These are phyloP conservation scores for Mungos mungo DNA, from an alignment of 2,113 vertebrate species.

Conservation along the genomic window DNA sequence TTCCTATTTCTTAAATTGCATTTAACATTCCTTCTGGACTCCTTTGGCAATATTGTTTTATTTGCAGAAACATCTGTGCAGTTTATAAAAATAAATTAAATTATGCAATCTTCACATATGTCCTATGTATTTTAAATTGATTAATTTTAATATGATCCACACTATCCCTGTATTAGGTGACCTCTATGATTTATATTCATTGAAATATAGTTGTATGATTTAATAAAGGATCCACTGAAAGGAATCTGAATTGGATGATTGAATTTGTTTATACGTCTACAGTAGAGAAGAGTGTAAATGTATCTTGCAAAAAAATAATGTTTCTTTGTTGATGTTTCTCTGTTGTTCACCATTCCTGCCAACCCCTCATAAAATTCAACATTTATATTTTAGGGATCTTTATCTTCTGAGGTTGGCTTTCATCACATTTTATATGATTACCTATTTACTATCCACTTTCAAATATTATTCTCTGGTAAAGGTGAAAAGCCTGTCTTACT, in stretches of 20 bases:
- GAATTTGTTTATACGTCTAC: slow-evolving; percentile 36
- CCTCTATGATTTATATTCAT: slow-evolving; percentile 27
- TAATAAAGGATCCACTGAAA: slow-evolving; percentile 46
- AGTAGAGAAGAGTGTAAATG: slow-evolving; percentile 14
- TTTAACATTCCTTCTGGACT: not conserved
- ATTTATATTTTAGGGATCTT: slow-evolving; percentile 33
- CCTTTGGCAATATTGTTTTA: not conserved
- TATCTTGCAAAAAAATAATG: slow-evolving; percentile 57
- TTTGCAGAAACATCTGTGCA: not conserved
- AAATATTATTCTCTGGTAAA: slow-evolving; percentile 48
- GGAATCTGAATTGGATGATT: slow-evolving; percentile 51
- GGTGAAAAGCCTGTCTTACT: not conserved
- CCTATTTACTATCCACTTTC: slow-evolving; percentile 40
- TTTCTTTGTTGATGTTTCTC: slow-evolving; percentile 36
- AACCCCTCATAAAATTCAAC: slow-evolving; percentile 36
- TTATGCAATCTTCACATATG: not conserved
- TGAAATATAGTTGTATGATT: slow-evolving; percentile 43
- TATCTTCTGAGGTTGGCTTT: slow-evolving; percentile 52
- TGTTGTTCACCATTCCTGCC: not conserved
- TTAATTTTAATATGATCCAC: slow-evolving; percentile 50
- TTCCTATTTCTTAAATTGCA: not conserved
- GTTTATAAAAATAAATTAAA: not conserved
- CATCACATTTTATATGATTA: slow-evolving; percentile 50
- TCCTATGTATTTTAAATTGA: slow-evolving; percentile 45
- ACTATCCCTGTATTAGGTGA: not conserved